A percentile compares a stretch with the other conserved stretches of the same genome.
phyloP scores from a whole-genome alignment of 1,140 invertebrate genomes.

The Euglossa dilemma region DNA sequence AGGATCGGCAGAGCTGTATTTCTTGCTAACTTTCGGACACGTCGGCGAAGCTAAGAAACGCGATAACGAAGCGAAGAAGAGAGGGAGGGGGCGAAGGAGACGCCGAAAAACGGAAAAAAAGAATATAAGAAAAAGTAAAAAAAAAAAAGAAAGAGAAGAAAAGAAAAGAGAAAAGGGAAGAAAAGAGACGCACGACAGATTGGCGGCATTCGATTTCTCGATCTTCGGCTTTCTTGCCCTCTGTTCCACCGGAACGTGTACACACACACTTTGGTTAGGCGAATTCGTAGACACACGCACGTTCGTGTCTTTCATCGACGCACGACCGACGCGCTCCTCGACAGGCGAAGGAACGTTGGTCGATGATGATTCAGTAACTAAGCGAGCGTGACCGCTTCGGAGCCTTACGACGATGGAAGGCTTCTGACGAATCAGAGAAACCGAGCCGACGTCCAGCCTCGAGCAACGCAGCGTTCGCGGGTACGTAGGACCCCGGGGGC shows the following conservation, averaged over 20 bases:
- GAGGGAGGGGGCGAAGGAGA: neutral
- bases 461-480: neutral
- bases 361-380: slow-evolving; percentile 4
- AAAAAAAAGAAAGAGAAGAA: neutral
- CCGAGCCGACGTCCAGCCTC: slow-evolving; percentile 50
- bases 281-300: neutral
- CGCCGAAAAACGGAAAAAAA: too few relatives aligned
- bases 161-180: slow-evolving; percentile 3
- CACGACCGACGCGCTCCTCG: neutral
- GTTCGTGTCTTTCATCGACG: neutral
- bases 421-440: slow-evolving; percentile 44
- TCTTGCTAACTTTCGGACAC: slow-evolving; percentile 23
- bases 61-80: neutral
- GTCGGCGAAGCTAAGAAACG: neutral
- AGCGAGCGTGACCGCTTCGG: slow-evolving; percentile 11
- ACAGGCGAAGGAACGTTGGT: neutral
- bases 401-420: neutral
- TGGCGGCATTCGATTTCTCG: neutral
- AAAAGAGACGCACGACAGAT: too few relatives aligned
- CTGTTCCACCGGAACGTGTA: neutral
- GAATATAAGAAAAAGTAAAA: neutral
- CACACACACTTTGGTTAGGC: neutral
- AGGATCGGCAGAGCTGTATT: neutral
- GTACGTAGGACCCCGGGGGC: neutral
- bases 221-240: neutral